Conservation (phyloP, 2,888 invertebrate species). For the Drosophila stalkeri region DNA sequence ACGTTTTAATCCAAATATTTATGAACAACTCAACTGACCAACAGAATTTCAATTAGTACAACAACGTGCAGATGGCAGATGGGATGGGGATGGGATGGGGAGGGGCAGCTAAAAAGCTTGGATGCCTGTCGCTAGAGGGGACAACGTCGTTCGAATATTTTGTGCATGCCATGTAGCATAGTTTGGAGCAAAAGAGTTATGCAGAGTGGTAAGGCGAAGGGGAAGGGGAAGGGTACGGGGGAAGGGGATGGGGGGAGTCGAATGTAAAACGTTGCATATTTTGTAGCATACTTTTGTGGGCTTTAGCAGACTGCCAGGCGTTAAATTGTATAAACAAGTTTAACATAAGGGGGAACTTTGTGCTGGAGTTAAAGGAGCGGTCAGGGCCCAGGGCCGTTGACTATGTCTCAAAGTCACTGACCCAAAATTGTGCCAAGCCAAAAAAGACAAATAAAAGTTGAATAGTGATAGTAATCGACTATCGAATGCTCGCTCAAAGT, state of each 20-base stretch:
- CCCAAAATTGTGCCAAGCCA: slow-evolving; percentile 51
- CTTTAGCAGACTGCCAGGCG: slow-evolving; percentile 20
- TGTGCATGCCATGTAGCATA: slow-evolving; percentile 10
- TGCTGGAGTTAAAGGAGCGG: too few species aligned
- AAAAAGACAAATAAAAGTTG: not conserved
- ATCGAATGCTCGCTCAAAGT: not conserved
- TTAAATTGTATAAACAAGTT: slow-evolving; percentile 38
- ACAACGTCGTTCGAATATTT: slow-evolving; percentile 2
- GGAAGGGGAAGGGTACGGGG: too few species aligned
- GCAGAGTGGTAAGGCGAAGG: not conserved
- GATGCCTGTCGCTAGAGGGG: not conserved
- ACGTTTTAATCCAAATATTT: slow-evolving; percentile 12
- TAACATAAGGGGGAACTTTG: too few species aligned
- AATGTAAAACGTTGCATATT: slow-evolving; percentile 53
- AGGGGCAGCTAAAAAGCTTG: not conserved
- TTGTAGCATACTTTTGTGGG: slow-evolving; percentile 46
- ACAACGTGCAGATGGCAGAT: not conserved
- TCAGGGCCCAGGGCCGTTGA: not conserved
- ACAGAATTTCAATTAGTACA: slow-evolving; percentile 15
- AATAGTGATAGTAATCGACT: not conserved
- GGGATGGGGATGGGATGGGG: not conserved
- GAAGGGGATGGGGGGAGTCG: not conserved
- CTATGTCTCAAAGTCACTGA: slow-evolving; percentile 55
- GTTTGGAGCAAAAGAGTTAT: not conserved
- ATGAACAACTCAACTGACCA: slow-evolving; percentile 3